Conservation (phyloP, 2,888 invertebrate species). For the Cataglyphis rosenhaueri region DNA sequence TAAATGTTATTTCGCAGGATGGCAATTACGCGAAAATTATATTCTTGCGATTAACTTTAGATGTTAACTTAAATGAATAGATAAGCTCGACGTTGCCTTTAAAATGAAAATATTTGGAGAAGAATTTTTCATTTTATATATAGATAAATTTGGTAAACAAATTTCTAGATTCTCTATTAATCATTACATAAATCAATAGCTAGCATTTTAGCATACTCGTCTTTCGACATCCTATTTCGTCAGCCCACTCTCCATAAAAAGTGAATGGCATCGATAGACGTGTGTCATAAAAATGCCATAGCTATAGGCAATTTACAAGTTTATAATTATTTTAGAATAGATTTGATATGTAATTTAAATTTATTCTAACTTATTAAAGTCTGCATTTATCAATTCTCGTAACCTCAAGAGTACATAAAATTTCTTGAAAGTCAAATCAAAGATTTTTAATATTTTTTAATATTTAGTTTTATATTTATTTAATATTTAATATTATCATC, state of each 20-base stretch:
- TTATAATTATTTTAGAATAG: not conserved
- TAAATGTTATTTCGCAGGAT: constrained; percentile 17
- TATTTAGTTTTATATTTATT: not conserved
- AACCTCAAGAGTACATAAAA: not conserved
- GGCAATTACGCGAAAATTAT: constrained; percentile 7
- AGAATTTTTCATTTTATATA: not conserved
- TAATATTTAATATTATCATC: not conserved
- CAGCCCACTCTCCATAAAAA: constrained; percentile 23
- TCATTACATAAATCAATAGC: not conserved
- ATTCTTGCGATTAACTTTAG: constrained; percentile 2
- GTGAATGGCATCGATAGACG: not conserved
- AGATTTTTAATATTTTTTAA: not conserved
- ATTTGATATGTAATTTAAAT: not conserved
- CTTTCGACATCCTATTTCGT: constrained; percentile 3
- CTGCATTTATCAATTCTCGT: not conserved
- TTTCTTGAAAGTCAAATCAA: not conserved
- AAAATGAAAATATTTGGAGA: not conserved
- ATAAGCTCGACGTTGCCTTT: not conserved
- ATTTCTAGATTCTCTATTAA: not conserved
- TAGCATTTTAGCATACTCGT: not conserved
- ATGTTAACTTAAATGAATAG: not conserved
- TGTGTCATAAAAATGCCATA: constrained; percentile 15
- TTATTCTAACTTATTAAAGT: not conserved
- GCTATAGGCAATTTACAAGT: not conserved
- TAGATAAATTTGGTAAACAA: not conserved